Evolutionary conservation across 2,113 vertebrate genomes (phyloP).

Genomic region (Hyperopisus bebe): DNA sequence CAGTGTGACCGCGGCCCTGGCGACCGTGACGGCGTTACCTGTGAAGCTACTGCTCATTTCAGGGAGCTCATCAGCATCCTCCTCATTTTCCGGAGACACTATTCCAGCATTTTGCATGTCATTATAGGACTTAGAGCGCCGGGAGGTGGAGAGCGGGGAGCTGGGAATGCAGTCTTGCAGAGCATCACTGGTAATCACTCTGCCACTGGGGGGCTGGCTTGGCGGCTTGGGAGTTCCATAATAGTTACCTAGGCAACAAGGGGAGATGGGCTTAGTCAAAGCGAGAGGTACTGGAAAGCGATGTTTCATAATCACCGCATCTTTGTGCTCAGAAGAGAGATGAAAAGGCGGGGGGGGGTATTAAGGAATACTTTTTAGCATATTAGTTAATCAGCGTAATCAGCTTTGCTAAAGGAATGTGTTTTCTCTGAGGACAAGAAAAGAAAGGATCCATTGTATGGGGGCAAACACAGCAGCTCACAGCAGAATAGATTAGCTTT

Average conservation of each 20-base stretch:
- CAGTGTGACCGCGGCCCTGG: slow-evolving; percentile 34
- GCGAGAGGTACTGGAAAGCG: background rate
- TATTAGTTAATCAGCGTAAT: slow-evolving; percentile 35
- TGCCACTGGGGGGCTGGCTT: slow-evolving; percentile 89
- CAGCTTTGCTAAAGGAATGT: slow-evolving; percentile 18
- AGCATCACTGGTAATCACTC: slow-evolving; percentile 92
- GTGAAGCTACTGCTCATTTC: slow-evolving; percentile 98
- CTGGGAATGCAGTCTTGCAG: slow-evolving; percentile 80
- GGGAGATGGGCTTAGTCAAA: slow-evolving; percentile 69
- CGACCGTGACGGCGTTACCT: slow-evolving; percentile 66
- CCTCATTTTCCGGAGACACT: slow-evolving; percentile 83
- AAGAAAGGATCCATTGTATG: slow-evolving; percentile 50
- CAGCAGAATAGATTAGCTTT: slow-evolving; percentile 58
- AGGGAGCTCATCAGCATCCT: slow-evolving; percentile 84
- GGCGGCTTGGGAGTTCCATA: slow-evolving; percentile 99
- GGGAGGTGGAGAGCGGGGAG: slow-evolving; percentile 86
- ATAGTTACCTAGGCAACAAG: slow-evolving; percentile 96
- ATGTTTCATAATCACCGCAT: slow-evolving; percentile 24
- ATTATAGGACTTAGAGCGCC: slow-evolving; percentile 96
- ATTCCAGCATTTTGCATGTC: slow-evolving; percentile 99
- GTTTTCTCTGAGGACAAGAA: slow-evolving; percentile 36
- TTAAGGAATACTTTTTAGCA: slow-evolving; percentile 21
- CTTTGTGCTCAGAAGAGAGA: slow-evolving; percentile 41
- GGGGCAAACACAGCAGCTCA: slow-evolving; percentile 52
- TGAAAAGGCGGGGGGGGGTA: background rate